Conservation (phyloP, 2,113 vertebrate species). For the Eudorcas thomsonii region DNA sequence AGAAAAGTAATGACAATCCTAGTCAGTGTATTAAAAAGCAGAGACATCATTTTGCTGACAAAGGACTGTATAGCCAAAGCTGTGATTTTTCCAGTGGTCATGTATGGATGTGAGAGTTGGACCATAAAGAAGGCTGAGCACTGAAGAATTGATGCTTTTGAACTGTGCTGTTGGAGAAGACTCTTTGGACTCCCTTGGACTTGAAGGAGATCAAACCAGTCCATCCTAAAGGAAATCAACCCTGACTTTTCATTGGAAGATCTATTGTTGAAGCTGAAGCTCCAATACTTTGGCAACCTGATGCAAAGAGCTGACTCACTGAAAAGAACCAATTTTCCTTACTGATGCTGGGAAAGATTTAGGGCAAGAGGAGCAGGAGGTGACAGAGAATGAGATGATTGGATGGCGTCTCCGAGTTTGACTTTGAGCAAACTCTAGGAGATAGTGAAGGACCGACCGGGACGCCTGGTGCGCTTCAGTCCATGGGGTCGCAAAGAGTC, state of each 20-base stretch:
- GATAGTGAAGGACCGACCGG: rapidly evolving
- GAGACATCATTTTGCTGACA: not conserved
- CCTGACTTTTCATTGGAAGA: not conserved
- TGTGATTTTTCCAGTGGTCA: not conserved
- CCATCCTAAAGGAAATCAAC: not conserved
- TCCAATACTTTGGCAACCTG: not conserved
- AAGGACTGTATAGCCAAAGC: not conserved
- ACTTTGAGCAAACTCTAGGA: not conserved
- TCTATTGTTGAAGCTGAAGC: not conserved
- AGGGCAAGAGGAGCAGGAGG: not conserved
- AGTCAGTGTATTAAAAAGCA: not conserved
- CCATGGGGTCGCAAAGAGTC: not conserved
- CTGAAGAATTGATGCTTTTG: not conserved
- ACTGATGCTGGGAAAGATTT: not conserved
- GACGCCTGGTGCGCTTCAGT: not conserved
- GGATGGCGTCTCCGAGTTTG: not conserved
- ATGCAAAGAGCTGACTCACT: not conserved
- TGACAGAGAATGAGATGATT: not conserved
- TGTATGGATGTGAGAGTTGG: not conserved
- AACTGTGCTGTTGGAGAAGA: not conserved
- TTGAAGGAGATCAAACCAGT: not conserved
- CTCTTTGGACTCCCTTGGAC: not conserved
- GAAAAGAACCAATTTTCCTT: not conserved
- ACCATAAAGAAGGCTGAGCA: not conserved
- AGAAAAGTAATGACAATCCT: not conserved